Evolutionary conservation across 2,113 vertebrate species (phyloP).

Genomic region (Pelmatolapia mariae): DNA sequence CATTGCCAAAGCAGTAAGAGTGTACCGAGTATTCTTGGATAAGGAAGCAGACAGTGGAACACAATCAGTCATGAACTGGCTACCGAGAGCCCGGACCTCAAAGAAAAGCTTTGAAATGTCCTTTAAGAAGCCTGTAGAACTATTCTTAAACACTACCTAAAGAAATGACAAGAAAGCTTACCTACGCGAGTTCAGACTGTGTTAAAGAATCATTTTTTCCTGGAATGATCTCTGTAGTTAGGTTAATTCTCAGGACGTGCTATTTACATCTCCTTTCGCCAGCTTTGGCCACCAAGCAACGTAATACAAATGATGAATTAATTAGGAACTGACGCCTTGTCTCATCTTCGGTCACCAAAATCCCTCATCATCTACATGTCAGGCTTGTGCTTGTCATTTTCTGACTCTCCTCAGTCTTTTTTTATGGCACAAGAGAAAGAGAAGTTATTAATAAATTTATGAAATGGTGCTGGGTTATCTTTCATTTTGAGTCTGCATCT

Average conservation of each 20-base stretch:
- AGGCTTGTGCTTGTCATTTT: slow-evolving; percentile 25
- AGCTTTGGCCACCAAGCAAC: background rate
- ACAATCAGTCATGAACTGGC: background rate
- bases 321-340: slow-evolving; percentile 20
- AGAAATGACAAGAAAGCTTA: too few relatives aligned
- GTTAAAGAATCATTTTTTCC: background rate
- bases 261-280: slow-evolving; percentile 1
- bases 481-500: background rate
- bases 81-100: background rate
- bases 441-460: slow-evolving; percentile 49
- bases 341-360: slow-evolving; percentile 1
- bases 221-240: background rate
- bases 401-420: slow-evolving; percentile 12
- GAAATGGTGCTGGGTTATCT: slow-evolving; percentile 23
- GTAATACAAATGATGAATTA: slow-evolving; percentile 25
- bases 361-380: slow-evolving; percentile 17
- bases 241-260: background rate
- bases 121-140: background rate
- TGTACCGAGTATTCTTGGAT: background rate
- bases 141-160: background rate
- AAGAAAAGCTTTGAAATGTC: background rate
- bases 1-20: background rate
- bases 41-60: background rate
- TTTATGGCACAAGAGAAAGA: slow-evolving; percentile 2
- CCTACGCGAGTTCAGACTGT: background rate